Base-by-base conservation (phyloP, 2,113 vertebrate species). In the Amphilophus citrinellus region DNA sequence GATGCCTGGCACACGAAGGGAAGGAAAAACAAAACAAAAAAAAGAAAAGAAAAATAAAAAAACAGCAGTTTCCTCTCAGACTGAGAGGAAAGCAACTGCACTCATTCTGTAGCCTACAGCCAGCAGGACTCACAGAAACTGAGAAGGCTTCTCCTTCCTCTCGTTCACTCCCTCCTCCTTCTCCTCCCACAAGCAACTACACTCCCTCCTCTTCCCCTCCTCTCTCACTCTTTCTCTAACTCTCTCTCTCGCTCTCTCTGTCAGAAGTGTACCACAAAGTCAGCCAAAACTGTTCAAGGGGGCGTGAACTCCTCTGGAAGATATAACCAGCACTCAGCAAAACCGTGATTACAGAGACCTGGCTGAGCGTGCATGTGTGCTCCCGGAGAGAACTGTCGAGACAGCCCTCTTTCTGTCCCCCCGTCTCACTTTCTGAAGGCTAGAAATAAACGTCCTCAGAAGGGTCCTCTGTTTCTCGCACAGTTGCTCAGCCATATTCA, bases 231-330 rank as follows among this genome's bases (percentile, higher is more conserved):
- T 22, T 22, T 22, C 22, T 22, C 35, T 35, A 35, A 35, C 79
- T 5, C 47, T 24, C 83, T 37, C 86, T 61, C 61, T 88, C 84
- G 88, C 93, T 50, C 90, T 92, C 80, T 1, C 90, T 81, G 61
- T 93, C 92, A 90, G 93, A 84, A 86, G 89, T 93, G 92, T 63
- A 92, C 94, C 96, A 91, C 92, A 95, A 96, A 95, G 96, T 96
- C 96, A 88, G 87, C 86, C 87, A 86, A 82, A 97, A 95, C 93
- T 93, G 94, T 96, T 95, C 96, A 96, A 85, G 95, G 95, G 96
- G 97, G 96, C 96, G 91, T 96, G 96, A 96, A 96, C 94, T 96
- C 94, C 91, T 90, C 93, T 95, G 88, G 93, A 96, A 97, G 96
- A 96, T 96, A 92, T 13, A 97, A 95, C 93, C 96, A 94, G 91